Conservation (phyloP, 2,113 vertebrate genomes). For the Oxygymnocypris stewartii region DNA sequence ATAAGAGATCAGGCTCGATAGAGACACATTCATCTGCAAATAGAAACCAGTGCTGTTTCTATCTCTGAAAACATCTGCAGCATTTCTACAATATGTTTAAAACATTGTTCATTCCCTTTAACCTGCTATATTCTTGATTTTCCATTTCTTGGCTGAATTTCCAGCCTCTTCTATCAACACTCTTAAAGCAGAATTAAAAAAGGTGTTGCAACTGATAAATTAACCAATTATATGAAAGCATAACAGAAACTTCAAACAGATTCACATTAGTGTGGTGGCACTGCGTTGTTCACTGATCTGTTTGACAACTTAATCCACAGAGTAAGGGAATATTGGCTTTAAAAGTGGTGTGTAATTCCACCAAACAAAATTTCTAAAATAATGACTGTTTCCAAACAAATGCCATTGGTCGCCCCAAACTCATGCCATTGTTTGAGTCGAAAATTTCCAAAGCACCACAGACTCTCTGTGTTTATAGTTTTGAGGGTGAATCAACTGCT, state of each 20-base stretch:
- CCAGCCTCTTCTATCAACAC: not conserved
- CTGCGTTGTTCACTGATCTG: slow-evolving; percentile 49
- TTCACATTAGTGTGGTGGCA: slow-evolving; percentile 40
- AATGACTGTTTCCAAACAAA: not conserved
- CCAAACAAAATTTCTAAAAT: not conserved
- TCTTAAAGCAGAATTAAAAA: slow-evolving; percentile 35
- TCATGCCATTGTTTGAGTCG: not conserved
- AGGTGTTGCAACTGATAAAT: not conserved
- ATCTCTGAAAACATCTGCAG: slow-evolving; percentile 11
- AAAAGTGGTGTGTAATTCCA: not conserved
- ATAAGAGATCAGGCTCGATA: slow-evolving; percentile 26
- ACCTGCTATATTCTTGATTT: not conserved
- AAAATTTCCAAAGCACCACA: not conserved
- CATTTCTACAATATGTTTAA: slow-evolving; percentile 1
- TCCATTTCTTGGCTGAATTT: slow-evolving; percentile 4
- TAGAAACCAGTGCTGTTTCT: slow-evolving; percentile 24
- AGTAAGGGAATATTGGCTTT: slow-evolving; percentile 34
- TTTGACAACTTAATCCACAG: slow-evolving; percentile 48
- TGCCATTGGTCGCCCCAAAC: not conserved
- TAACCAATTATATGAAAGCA: not conserved
- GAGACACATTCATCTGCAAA: slow-evolving; percentile 17
- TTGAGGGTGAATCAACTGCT: not conserved
- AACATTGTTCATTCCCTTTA: not conserved
- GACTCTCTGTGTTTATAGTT: not conserved
- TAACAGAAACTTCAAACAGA: slow-evolving; percentile 37